These are phyloP conservation scores for Syrphus vitripennis DNA, from an alignment of 2,888 invertebrate species.

Conservation along the genomic window DNA sequence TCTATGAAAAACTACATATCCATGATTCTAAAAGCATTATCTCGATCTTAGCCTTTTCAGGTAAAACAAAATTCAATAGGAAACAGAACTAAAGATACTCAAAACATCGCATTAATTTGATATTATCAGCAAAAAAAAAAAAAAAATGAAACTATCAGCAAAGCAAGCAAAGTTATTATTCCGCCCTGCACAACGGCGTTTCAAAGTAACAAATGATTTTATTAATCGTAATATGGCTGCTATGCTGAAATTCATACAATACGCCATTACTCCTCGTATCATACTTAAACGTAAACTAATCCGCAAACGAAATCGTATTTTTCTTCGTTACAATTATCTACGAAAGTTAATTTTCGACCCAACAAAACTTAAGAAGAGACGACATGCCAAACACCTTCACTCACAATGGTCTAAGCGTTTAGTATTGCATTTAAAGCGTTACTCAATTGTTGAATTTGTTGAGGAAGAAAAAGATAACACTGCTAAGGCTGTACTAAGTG, in stretches of 20 bases:
- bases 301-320: conserved; percentile 74
- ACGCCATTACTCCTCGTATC: conserved; percentile 76
- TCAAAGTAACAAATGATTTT: conserved; percentile 76
- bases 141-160: conserved; percentile 58
- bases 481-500: conserved; percentile 31
- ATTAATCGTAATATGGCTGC: conserved; percentile 75
- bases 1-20: background rate
- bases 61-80: conserved; percentile 25
- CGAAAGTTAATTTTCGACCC: conserved; percentile 77
- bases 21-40: conserved; percentile 10
- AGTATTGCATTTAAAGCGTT: conserved; percentile 74
- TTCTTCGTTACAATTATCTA: conserved; percentile 73
- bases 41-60: conserved; percentile 51
- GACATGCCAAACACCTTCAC: conserved; percentile 73
- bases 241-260: conserved; percentile 75
- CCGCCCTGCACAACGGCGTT: conserved; percentile 74
- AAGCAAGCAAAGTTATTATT: conserved; percentile 74
- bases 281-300: conserved; percentile 75
- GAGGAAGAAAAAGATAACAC: conserved; percentile 25
- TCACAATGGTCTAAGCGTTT: conserved; percentile 76
- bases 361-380: conserved; percentile 74
- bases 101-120: background rate
- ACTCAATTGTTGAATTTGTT: conserved; percentile 54
- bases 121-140: background rate
- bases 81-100: background rate